Conservation (phyloP, 2,888 invertebrate species). For the Papilio demoleus region DNA sequence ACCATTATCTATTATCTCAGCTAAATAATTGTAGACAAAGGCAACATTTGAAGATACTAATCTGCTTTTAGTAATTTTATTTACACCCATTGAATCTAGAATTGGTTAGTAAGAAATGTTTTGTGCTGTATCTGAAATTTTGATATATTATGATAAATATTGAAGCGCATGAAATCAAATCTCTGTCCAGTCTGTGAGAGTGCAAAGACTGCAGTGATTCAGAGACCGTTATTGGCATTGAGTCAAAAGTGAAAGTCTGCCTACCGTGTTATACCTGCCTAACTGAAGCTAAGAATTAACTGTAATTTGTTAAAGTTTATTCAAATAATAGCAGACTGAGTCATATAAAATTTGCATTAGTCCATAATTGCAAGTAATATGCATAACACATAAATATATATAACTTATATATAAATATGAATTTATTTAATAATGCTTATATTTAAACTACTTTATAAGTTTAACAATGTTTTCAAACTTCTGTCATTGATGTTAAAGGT, state of each 20-base stretch:
- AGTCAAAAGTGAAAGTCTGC: slow-evolving; percentile 80
- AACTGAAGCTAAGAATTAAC: slow-evolving; percentile 25
- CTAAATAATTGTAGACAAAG: no score
- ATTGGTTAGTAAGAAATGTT: no score
- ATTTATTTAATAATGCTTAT: no score
- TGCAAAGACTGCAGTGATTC: slow-evolving; percentile 65
- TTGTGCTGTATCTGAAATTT: no score
- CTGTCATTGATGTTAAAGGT: background rate
- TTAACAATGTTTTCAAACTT: background rate
- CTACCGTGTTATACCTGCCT: slow-evolving; percentile 60
- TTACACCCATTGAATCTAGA: no score
- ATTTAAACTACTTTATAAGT: background rate
- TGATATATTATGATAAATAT: background rate
- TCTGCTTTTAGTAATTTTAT: no score
- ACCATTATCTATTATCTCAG: no score
- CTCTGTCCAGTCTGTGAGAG: slow-evolving; percentile 30
- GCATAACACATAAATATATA: background rate
- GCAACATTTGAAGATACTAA: no score
- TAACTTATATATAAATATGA: background rate
- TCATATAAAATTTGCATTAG: background rate
- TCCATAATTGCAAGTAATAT: background rate
- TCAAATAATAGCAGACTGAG: slow-evolving; percentile 52
- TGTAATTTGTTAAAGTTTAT: slow-evolving; percentile 47
- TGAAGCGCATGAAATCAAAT: slow-evolving; percentile 9
- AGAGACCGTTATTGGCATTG: slow-evolving; percentile 76